Base-by-base conservation (phyloP, 2,888 invertebrate genomes). In the Machimus atricapillus region DNA sequence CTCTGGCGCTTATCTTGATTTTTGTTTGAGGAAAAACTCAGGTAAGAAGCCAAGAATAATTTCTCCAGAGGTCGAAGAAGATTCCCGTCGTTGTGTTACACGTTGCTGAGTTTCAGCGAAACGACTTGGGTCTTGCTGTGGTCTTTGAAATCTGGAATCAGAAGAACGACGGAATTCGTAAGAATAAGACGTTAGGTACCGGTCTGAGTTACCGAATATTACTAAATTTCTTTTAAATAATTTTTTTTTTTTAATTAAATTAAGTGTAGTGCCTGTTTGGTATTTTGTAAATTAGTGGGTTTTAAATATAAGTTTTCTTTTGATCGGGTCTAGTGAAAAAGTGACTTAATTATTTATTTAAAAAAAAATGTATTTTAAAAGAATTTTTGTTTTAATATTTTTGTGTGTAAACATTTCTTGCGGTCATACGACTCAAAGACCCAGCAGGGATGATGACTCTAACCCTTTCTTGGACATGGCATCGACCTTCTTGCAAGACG, bases 391-490 rank as follows among this genome's bases (percentile, higher is more conserved):
- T 88, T 89, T 91, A 87, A 90, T 90, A 87, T 89, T 91, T 87
- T 87, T 92, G 46, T 91, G 91, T 88, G 89, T 90, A 8, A 91
- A 90, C 87, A 90, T 91, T 87, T 91, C 90, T 87, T 89, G 90
- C 82, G 91, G 90, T 9, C 89, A 90, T 88, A 90, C 90, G 8
- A 90, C 91, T 4, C 91, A 91, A 87, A 89, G 90, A n/a, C 90
- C 91, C 9, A 56, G 90, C 91, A 58, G 92, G 31, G 92, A 92
- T 40, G 94, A 94, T 88, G 94, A 94, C 58, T 93, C 94, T 0
- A 95, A 94, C 90, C 95, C 95, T 0, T 93, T 96, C 83, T 90
- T 96, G 89, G 96, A 96, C 89, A 94, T 96, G 87, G 96, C 96
- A 0, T 94, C 95, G 2, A 93, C 95, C 23, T 94, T 97, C 86